These are phyloP conservation scores for Ammodramus savannarum DNA, from an alignment of 2,113 vertebrate species.

Conservation along the genomic window DNA sequence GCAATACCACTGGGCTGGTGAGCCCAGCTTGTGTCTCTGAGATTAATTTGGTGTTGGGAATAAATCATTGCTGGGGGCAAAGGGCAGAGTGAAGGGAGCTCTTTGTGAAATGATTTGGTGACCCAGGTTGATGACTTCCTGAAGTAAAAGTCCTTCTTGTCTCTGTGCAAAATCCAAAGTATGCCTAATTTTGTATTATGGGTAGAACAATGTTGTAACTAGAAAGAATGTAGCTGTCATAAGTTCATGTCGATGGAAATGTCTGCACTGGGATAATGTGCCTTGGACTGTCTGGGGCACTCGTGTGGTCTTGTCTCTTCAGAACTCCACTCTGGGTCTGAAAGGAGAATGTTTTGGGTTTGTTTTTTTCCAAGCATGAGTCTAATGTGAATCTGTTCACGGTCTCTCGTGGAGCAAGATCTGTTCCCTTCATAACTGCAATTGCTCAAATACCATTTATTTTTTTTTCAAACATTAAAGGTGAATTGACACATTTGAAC, in stretches of 20 bases:
- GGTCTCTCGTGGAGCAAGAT: conserved; percentile 48
- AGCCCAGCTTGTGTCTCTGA: neutral
- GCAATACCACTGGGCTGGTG: neutral
- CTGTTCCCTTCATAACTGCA: conserved; percentile 63
- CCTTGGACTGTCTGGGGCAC: conserved; percentile 40
- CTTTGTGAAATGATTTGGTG: neutral
- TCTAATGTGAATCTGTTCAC: conserved; percentile 66
- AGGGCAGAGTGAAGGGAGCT: neutral
- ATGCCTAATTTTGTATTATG: conserved; percentile 63
- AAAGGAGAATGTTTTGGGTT: conserved; percentile 46
- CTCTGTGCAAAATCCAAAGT: conserved; percentile 69
- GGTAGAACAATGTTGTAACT: conserved; percentile 58
- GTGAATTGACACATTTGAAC: conserved; percentile 67
- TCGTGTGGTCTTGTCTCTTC: neutral
- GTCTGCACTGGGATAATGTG: conserved; percentile 31
- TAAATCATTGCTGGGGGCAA: neutral
- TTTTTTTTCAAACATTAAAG: conserved; percentile 68
- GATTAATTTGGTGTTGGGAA: neutral
- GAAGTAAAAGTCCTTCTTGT: conserved; percentile 58
- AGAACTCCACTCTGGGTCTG: conserved; percentile 14
- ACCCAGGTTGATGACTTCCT: conserved; percentile 54
- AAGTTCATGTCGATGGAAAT: conserved; percentile 50
- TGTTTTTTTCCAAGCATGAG: conserved; percentile 60
- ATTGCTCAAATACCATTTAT: conserved; percentile 68
- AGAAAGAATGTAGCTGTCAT: conserved; percentile 59